Percentiles rank a stretch among this genome's conserved stretches.
These are phyloP conservation scores for Reinhardtius hippoglossoides DNA, from an alignment of 2,113 vertebrate genomes.

Conservation along the genomic window DNA sequence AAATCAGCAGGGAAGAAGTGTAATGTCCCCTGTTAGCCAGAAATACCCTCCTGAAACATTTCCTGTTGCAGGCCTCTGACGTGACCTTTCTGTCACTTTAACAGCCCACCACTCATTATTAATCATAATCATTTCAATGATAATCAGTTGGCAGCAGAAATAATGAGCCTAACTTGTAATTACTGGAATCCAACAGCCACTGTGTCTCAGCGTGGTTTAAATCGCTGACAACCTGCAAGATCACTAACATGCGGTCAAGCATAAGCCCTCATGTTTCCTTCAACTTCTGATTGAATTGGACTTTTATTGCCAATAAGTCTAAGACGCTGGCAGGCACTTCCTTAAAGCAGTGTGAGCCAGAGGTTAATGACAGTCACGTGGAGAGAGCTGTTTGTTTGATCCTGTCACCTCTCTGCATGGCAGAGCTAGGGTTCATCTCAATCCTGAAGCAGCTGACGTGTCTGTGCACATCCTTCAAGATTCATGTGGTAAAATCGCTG, in stretches of 20 bases:
- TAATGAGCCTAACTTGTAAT: constrained; percentile 20
- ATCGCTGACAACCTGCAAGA: neutral
- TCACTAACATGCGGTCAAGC: constrained; percentile 21
- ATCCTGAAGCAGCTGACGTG: neutral
- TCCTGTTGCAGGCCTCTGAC: too few species aligned
- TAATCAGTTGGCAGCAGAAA: constrained; percentile 12
- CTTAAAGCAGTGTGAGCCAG: constrained; percentile 42
- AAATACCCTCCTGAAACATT: neutral
- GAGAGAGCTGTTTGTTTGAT: constrained; percentile 58
- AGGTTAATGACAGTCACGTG: constrained; percentile 58
- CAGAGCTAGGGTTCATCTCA: constrained; percentile 3
- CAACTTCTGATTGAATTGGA: constrained; percentile 55
- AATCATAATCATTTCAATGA: neutral
- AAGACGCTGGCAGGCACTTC: constrained; percentile 33
- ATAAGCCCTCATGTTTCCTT: constrained; percentile 30
- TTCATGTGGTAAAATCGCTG: neutral
- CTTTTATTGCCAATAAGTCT: constrained; percentile 58
- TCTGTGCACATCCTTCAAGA: neutral
- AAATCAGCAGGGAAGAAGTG: constrained; percentile 22
- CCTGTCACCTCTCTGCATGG: constrained; percentile 34
- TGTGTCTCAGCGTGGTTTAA: neutral
- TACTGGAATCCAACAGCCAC: neutral
- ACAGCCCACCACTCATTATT: neutral
- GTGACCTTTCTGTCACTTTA: neutral
- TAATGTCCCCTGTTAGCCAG: constrained; percentile 13